These are phyloP conservation scores for Labeo rohita DNA, from an alignment of 2,113 vertebrate genomes.

Conservation along the genomic window DNA sequence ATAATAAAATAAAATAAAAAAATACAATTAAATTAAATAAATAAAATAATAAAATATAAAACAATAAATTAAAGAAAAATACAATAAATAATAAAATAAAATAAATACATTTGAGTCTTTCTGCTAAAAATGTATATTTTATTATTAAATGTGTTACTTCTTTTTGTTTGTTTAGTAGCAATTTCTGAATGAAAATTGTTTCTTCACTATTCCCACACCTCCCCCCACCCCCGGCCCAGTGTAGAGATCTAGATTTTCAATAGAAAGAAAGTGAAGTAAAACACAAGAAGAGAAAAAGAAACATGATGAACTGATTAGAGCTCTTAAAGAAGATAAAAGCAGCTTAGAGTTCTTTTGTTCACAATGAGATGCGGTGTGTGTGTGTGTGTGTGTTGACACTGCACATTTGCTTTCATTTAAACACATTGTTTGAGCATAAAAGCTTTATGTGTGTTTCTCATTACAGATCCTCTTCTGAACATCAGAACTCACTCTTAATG, in stretches of 20 bases:
- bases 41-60: too few species aligned
- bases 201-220: too few species aligned
- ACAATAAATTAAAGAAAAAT: too few species aligned
- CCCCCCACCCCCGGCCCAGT: too few species aligned
- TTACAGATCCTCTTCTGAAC: slow-evolving; percentile 5
- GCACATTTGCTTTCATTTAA: background rate
- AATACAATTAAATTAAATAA: too few species aligned
- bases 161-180: too few species aligned
- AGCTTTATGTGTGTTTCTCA: slow-evolving; percentile 14
- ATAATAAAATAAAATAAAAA: too few species aligned
- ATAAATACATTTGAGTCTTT: too few species aligned
- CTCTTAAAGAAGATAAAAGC: background rate
- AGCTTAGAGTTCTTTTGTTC: background rate
- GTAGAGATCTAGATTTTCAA: background rate
- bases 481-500: background rate
- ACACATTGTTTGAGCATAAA: background rate
- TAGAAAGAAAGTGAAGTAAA: background rate
- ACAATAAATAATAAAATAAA: too few species aligned
- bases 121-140: too few species aligned
- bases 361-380: background rate
- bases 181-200: too few species aligned
- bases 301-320: slow-evolving; percentile 58
- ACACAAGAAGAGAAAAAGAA: background rate
- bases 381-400: background rate
- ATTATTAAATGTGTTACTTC: too few species aligned